A percentile compares a stretch with the other conserved stretches of the same genome.
Conservation (phyloP, 2,888 invertebrate genomes). For the Rhagonycha lutea region DNA sequence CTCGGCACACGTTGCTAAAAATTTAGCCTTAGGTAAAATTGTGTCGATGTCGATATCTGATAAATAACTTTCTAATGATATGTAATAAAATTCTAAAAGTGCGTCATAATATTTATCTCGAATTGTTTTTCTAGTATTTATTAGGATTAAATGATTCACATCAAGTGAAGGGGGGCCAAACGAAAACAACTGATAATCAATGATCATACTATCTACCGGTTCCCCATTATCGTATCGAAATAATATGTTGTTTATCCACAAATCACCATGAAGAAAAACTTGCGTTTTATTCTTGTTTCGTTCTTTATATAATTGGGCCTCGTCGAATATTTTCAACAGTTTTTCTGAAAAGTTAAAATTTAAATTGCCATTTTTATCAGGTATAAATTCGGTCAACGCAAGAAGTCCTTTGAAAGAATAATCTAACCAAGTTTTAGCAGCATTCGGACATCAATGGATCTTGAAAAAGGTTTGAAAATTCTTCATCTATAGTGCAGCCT, state of each 20-base stretch:
- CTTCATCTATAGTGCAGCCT: conserved; percentile 31
- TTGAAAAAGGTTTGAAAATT: conserved; percentile 36
- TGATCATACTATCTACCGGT: conserved; percentile 35
- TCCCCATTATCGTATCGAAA: conserved; percentile 36
- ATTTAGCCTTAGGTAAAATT: conserved; percentile 33
- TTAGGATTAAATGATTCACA: conserved; percentile 41
- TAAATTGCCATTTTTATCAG: conserved; percentile 30
- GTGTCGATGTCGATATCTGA: conserved; percentile 25
- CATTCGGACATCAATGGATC: conserved; percentile 33
- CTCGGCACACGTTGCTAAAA: conserved; percentile 32
- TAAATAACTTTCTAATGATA: conserved; percentile 29
- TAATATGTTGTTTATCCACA: conserved; percentile 48
- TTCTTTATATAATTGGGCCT: background rate
- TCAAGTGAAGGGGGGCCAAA: conserved; percentile 44
- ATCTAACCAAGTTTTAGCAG: conserved; percentile 32
- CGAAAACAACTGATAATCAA: conserved; percentile 46
- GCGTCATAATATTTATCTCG: conserved; percentile 36
- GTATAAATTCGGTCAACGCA: conserved; percentile 37
- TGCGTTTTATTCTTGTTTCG: conserved; percentile 20
- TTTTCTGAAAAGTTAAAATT: conserved; percentile 33
- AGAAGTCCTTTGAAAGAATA: conserved; percentile 37
- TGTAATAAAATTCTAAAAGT: conserved; percentile 43
- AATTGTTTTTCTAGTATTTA: conserved; percentile 41
- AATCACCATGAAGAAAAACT: conserved; percentile 43
- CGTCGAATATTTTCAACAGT: conserved; percentile 19